A percentile compares a stretch with the other conserved stretches of the same genome.
These are phyloP conservation scores for Eciton burchellii DNA, from an alignment of 1,140 invertebrate species.

Conservation along the genomic window DNA sequence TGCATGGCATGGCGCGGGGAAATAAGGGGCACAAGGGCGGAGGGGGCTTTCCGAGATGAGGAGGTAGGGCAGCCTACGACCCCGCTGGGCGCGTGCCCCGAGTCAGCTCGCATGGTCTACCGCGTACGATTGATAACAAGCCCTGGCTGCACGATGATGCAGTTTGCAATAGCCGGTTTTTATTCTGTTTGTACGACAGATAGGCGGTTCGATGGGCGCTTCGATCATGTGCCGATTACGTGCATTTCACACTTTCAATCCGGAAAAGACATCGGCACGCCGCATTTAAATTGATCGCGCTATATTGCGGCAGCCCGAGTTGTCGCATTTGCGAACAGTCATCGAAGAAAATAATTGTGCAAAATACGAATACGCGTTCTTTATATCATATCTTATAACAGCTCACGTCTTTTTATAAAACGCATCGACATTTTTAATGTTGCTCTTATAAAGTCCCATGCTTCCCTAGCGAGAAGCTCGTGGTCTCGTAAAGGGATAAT, in stretches of 20 bases:
- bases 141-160: slow-evolving; percentile 51
- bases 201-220: slow-evolving; percentile 31
- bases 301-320: slow-evolving; percentile 3
- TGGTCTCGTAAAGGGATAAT: background rate
- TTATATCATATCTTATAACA: background rate
- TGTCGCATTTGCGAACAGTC: background rate
- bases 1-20: background rate
- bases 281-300: background rate
- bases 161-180: slow-evolving; percentile 60
- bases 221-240: slow-evolving; percentile 7
- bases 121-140: slow-evolving; percentile 74
- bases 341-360: background rate
- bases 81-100: slow-evolving; percentile 81
- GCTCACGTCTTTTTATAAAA: background rate
- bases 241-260: background rate
- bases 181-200: slow-evolving; percentile 41
- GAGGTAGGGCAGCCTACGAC: slow-evolving; percentile 74
- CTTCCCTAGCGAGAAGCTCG: background rate
- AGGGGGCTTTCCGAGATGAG: background rate
- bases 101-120: slow-evolving; percentile 76
- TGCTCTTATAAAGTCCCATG: background rate
- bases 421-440: background rate
- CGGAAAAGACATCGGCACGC: background rate
- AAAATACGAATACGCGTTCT: background rate
- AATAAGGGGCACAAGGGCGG: slow-evolving; percentile 28